Evolutionary conservation across 2,113 vertebrate genomes (phyloP).

Genomic region (Saguinus imperator): DNA sequence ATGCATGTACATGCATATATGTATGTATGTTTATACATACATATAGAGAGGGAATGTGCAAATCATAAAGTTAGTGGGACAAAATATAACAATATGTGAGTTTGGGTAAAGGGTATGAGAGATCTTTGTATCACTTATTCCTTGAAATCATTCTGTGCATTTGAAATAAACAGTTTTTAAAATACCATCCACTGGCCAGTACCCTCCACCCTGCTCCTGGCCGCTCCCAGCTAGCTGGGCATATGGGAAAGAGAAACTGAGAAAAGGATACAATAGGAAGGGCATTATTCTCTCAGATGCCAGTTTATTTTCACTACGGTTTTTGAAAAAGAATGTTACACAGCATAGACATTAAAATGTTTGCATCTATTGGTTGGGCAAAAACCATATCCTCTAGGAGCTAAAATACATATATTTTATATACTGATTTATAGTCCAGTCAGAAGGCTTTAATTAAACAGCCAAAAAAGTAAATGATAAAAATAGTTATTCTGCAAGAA

Average conservation of each 20-base stretch:
- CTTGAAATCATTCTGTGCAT: background rate
- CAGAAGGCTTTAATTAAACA: slow-evolving; percentile 55
- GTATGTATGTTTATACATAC: background rate
- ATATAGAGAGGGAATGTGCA: background rate
- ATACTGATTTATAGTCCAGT: slow-evolving; percentile 29
- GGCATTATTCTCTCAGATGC: background rate
- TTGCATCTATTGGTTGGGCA: background rate
- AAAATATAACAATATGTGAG: background rate
- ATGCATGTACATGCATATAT: background rate
- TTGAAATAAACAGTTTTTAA: background rate
- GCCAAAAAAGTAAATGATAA: slow-evolving; percentile 40
- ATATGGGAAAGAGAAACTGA: background rate
- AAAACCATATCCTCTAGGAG: slow-evolving; percentile 1
- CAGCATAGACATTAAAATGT: background rate
- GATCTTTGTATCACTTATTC: background rate
- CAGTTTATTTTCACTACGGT: background rate
- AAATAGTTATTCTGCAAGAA: slow-evolving; percentile 48
- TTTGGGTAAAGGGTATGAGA: background rate
- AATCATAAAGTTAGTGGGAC: background rate
- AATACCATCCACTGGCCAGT: background rate
- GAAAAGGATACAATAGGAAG: background rate
- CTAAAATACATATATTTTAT: slow-evolving; percentile 31
- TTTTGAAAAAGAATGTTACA: slow-evolving; percentile 8
- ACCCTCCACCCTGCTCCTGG: background rate
- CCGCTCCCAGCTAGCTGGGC: background rate